Conservation (phyloP, 2,797 vertebrate species). For the Chiloscyllium punctatum region DNA sequence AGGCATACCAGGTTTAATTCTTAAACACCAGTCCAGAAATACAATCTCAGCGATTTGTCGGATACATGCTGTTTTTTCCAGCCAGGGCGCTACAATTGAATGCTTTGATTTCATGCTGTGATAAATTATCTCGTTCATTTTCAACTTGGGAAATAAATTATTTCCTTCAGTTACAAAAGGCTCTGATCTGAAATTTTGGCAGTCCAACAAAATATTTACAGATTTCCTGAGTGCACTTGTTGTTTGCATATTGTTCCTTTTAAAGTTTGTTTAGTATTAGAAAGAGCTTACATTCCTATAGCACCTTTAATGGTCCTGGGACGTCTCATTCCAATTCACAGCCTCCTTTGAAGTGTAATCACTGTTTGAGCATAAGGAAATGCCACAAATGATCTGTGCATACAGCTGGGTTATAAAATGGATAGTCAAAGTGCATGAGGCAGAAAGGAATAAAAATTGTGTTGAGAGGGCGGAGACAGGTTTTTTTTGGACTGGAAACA, state of each 20-base stretch:
- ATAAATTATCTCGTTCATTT: not conserved
- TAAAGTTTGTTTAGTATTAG: not conserved
- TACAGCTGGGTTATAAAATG: no score
- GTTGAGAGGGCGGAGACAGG: not conserved
- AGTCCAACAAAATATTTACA: not conserved
- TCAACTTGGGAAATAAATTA: not conserved
- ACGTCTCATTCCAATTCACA: not conserved
- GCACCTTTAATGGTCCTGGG: not conserved
- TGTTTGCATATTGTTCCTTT: not conserved
- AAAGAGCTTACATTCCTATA: not conserved
- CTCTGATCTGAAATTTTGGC: not conserved
- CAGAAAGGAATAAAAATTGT: not conserved
- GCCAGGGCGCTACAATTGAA: not conserved
- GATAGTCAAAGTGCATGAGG: not conserved
- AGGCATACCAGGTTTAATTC: not conserved
- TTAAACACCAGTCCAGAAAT: not conserved
- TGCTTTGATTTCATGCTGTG: not conserved
- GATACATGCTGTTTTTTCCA: not conserved
- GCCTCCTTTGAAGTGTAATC: not conserved
- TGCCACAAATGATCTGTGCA: not conserved
- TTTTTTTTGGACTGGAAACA: not conserved
- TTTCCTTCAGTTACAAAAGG: not conserved
- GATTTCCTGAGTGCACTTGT: not conserved
- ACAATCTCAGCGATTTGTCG: not conserved
- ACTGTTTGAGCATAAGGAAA: not conserved